Evolutionary conservation across 2,113 vertebrate species (phyloP).

Genomic region (Eretmochelys imbricata): DNA sequence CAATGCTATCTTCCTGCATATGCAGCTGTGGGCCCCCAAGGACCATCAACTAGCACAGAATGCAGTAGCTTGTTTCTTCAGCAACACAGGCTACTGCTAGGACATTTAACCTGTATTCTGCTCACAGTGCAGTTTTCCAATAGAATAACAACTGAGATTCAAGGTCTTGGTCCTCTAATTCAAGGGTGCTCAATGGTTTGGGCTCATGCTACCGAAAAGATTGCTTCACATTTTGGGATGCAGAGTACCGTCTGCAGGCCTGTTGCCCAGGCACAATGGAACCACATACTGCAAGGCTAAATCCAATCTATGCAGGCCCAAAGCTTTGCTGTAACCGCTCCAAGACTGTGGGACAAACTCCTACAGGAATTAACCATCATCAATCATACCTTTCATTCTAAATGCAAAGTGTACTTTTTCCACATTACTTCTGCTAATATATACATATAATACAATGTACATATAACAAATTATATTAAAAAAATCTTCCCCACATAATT

Average conservation of each 20-base stretch:
- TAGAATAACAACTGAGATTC: not conserved
- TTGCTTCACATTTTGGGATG: rapidly evolving
- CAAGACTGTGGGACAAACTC: not conserved
- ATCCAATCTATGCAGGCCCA: not conserved
- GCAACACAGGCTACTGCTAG: not conserved
- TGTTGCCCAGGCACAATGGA: not conserved
- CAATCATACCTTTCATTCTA: not conserved
- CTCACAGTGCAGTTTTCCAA: not conserved
- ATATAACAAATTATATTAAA: not conserved
- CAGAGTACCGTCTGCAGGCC: not conserved
- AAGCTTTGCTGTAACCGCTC: not conserved
- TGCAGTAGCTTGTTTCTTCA: not conserved
- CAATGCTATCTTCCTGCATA: not conserved
- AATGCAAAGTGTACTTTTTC: not conserved
- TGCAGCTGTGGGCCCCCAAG: not conserved
- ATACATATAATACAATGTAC: not conserved
- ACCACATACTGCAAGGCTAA: not conserved
- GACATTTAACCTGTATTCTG: not conserved
- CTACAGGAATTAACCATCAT: not conserved
- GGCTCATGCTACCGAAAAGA: not conserved
- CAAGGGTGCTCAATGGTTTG: not conserved
- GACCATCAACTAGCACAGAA: not conserved
- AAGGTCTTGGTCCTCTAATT: not conserved
- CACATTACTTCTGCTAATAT: not conserved
- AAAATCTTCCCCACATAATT: not conserved